phyloP scores from a whole-genome alignment of 2,113 vertebrate species.

The Grallaria varia region DNA sequence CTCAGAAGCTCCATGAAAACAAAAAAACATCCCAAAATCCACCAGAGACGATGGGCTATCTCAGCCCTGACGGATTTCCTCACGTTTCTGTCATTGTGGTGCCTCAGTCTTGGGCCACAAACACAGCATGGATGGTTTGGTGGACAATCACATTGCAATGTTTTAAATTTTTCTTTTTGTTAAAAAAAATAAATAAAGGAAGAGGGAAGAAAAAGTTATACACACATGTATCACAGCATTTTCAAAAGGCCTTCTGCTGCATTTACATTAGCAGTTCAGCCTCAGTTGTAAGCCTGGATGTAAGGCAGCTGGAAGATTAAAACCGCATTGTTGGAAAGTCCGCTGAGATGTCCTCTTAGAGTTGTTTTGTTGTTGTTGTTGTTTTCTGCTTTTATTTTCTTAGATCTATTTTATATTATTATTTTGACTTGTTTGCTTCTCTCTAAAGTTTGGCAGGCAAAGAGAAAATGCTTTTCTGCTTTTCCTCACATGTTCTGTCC shows the following conservation, averaged over 20 bases:
- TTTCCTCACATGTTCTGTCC: slow-evolving; percentile 32
- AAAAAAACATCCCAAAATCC: background rate
- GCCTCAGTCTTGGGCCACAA: slow-evolving; percentile 58
- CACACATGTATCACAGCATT: slow-evolving; percentile 72
- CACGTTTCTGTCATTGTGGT: background rate
- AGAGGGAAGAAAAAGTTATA: slow-evolving; percentile 44
- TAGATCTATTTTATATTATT: background rate
- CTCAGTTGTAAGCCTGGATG: slow-evolving; percentile 65
- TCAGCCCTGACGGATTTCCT: background rate
- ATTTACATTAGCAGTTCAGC: slow-evolving; percentile 59
- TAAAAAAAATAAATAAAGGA: slow-evolving; percentile 42
- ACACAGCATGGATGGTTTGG: slow-evolving; percentile 31
- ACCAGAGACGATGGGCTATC: background rate
- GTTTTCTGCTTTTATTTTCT: slow-evolving; percentile 47
- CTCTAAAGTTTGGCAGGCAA: slow-evolving; percentile 55
- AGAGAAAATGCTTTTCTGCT: slow-evolving; percentile 56
- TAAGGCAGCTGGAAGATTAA: slow-evolving; percentile 81
- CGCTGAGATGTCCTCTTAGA: slow-evolving; percentile 29
- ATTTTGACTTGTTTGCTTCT: slow-evolving; percentile 12
- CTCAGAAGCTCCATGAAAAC: slow-evolving; percentile 24
- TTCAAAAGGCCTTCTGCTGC: slow-evolving; percentile 65
- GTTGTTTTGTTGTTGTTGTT: background rate
- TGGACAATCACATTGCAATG: slow-evolving; percentile 60
- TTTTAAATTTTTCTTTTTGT: slow-evolving; percentile 47
- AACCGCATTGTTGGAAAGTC: slow-evolving; percentile 63